Conservation (phyloP, 1,140 invertebrate species). For the Sogatella furcifera region DNA sequence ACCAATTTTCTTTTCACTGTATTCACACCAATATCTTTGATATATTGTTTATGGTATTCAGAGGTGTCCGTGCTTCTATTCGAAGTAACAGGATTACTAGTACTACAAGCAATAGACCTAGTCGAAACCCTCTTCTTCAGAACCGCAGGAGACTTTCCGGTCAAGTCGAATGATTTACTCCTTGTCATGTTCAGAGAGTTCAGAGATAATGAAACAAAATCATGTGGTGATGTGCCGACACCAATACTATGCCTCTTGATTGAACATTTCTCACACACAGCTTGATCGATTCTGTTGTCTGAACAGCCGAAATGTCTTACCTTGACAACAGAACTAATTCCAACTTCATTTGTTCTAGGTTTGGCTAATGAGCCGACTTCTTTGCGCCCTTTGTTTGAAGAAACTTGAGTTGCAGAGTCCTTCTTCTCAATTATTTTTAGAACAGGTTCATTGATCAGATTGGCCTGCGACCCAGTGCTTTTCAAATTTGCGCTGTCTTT, state of each 20-base stretch:
- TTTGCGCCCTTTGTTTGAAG: conserved; percentile 27
- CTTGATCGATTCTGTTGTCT: conserved; percentile 34
- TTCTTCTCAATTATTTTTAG: conserved; percentile 26
- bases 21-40: conserved; percentile 35
- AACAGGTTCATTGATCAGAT: conserved; percentile 12
- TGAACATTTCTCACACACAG: conserved; percentile 40
- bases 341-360: conserved; percentile 31
- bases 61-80: conserved; percentile 31
- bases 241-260: conserved; percentile 32
- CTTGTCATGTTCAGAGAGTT: conserved; percentile 9
- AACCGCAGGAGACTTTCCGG: not conserved
- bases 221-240: conserved; percentile 30
- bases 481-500: not conserved
- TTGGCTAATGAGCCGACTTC: conserved; percentile 35
- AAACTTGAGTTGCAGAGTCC: conserved; percentile 32
- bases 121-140: conserved; percentile 20
- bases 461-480: conserved; percentile 11
- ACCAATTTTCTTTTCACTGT: conserved; percentile 35
- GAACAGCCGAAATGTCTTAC: conserved; percentile 36
- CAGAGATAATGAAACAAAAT: conserved; percentile 17
- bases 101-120: conserved; percentile 28
- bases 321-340: conserved; percentile 31
- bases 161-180: conserved; percentile 19
- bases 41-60: conserved; percentile 25
- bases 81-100: conserved; percentile 25